Percentiles rank a stretch among this genome's conserved stretches.
phyloP scores from a whole-genome alignment of 1,140 invertebrate genomes.

The Halesus radiatus region DNA sequence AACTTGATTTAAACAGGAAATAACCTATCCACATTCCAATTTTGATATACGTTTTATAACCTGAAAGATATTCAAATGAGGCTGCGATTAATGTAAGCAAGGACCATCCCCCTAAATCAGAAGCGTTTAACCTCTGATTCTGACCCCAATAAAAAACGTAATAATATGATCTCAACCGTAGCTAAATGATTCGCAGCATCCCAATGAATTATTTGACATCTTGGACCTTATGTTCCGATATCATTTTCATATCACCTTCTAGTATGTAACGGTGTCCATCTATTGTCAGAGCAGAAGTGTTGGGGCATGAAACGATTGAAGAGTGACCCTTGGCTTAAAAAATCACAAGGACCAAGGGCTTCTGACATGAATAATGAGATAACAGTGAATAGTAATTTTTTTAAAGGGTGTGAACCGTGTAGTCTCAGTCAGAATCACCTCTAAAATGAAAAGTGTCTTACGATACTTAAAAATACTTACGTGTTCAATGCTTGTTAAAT shows the following conservation, averaged over 20 bases:
- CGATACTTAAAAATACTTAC: too few species aligned
- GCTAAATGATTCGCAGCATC: conserved; percentile 29
- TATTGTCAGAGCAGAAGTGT: background rate
- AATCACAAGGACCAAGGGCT: conserved; percentile 17
- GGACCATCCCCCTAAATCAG: conserved; percentile 25
- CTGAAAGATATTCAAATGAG: conserved; percentile 28
- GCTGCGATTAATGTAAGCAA: background rate
- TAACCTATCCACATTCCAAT: conserved; percentile 27
- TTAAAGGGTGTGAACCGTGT: background rate
- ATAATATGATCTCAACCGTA: conserved; percentile 14
- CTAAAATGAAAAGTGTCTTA: too few species aligned
- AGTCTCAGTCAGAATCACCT: too few species aligned
- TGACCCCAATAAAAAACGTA: conserved; percentile 37
- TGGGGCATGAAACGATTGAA: background rate
- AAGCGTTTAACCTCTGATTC: conserved; percentile 24
- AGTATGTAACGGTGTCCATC: background rate
- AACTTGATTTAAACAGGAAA: background rate
- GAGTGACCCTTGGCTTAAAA: conserved; percentile 14
- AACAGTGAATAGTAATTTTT: background rate
- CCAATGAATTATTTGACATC: conserved; percentile 1
- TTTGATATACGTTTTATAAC: background rate
- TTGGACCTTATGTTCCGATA: conserved; percentile 12
- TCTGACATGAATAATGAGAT: background rate
- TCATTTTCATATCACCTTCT: conserved; percentile 20
- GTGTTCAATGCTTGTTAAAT: too few species aligned